Evolutionary conservation across 2,113 vertebrate species (phyloP).

Genomic region (Cygnus buccinator): DNA sequence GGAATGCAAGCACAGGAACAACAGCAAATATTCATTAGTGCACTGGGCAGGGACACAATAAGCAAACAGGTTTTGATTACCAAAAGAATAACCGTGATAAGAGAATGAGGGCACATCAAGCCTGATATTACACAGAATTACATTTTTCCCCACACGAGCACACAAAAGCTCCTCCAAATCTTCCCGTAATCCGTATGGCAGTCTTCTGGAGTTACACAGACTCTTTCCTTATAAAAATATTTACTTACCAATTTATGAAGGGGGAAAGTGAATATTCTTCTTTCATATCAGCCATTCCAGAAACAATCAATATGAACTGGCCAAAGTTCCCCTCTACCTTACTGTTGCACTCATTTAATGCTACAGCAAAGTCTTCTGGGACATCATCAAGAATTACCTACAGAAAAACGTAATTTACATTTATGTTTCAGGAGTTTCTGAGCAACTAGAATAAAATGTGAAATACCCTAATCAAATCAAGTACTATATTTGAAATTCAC

Average conservation of each 20-base stretch:
- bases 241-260: conserved; percentile 51
- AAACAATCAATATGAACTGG: conserved; percentile 41
- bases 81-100: neutral
- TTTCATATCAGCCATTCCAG: conserved; percentile 48
- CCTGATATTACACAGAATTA: neutral
- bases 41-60: neutral
- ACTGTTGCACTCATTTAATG: conserved; percentile 35
- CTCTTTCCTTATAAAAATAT: neutral
- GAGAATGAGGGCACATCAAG: neutral
- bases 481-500: neutral
- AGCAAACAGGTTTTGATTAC: neutral
- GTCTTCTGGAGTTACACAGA: neutral
- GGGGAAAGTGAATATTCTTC: conserved; percentile 43
- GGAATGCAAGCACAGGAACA: neutral
- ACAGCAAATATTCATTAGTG: neutral
- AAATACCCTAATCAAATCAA: neutral
- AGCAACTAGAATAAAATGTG: neutral
- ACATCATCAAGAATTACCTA: conserved; percentile 54
- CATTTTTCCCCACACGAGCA: neutral
- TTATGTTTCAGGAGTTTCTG: neutral
- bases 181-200: neutral
- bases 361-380: conserved; percentile 44
- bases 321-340: conserved; percentile 37
- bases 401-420: neutral
- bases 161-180: neutral